Percentiles rank a stretch among this genome's conserved stretches.
phyloP scores from a whole-genome alignment of 2,113 vertebrate species.

The Spilogale gracilis region DNA sequence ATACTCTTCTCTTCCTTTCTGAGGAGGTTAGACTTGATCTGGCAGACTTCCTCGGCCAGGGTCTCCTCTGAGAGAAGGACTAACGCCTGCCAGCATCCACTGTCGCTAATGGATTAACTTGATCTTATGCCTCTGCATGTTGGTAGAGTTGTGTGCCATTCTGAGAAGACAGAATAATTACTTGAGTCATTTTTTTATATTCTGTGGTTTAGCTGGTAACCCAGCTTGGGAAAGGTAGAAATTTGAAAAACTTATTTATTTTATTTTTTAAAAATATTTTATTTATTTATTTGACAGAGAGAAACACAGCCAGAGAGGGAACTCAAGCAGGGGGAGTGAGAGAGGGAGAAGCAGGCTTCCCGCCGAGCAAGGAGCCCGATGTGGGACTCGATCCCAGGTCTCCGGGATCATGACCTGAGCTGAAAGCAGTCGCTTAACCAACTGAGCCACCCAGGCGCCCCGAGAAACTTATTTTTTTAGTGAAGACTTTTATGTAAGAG shows the following conservation, averaged over 20 bases:
- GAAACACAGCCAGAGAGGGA: no score
- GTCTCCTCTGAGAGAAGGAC: background rate
- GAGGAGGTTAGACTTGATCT: background rate
- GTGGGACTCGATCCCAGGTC: no score
- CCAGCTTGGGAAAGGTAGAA: background rate
- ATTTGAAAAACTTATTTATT: background rate
- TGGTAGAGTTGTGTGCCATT: background rate
- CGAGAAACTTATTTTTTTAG: background rate
- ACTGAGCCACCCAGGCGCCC: no score
- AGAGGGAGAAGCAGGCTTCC: no score
- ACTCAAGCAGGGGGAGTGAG: no score
- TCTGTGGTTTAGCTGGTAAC: background rate
- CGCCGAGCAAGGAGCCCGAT: no score
- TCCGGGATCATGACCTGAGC: no score
- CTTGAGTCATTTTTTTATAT: background rate
- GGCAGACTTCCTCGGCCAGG: background rate
- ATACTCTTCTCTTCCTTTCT: background rate
- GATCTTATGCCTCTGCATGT: background rate
- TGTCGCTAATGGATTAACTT: background rate
- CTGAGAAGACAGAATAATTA: background rate
- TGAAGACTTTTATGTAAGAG: background rate
- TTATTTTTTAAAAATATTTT: no score
- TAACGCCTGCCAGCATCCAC: background rate
- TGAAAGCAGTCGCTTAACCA: no score
- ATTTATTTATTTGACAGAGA: no score